Evolutionary conservation across 2,113 vertebrate species (phyloP), one percentile per base, ranked within the genome.

Genomic region (Calonectris borealis): DNA sequence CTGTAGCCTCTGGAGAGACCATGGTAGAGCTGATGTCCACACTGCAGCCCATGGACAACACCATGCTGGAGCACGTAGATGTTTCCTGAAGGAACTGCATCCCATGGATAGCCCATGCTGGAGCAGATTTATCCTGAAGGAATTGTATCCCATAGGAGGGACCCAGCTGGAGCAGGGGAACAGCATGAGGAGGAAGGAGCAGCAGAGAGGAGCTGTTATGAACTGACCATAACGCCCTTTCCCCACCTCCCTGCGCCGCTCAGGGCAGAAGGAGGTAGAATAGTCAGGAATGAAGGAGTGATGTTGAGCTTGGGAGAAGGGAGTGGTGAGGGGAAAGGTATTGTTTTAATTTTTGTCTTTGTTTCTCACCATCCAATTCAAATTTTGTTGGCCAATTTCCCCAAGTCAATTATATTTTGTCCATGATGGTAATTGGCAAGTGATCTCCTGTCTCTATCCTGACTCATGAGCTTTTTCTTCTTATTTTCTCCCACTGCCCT

Each of bases 161-260:
- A 66, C 24, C 29, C 44, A 52, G 29, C 31, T 86, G 64, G 57
- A 60, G 25, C 34, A 71, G 16, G 9, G 9, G 36, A 57, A 46
- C 25, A 69, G 6, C 8, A 16, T 57, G 36, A 81, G 36, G 27
- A 52, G 27, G 36, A 70, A 57, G 17, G 10, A 69, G 13, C 31
- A 46, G 49, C 42, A 58, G 62, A 40, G 29, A 75, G 20, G 62
- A 85, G 26, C 26, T 68, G 31, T 17, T 72, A 40, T 3, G 7
- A 17, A 36, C n/a, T 48, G 40, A 73, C 40, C 26, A 29, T 61
- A 85, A 36, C 32, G 5, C 24, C 9, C 7, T 46, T 57, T 42
- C 26, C 31, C 10, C 16, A 68, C 24, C 54, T 6, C 22, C 2
- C 31, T 27, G 4, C 1, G 1, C 8, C 12, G 1, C 32, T 64